Evolutionary conservation across 2,113 vertebrate genomes (phyloP).

Genomic region (Pimephales promelas): DNA sequence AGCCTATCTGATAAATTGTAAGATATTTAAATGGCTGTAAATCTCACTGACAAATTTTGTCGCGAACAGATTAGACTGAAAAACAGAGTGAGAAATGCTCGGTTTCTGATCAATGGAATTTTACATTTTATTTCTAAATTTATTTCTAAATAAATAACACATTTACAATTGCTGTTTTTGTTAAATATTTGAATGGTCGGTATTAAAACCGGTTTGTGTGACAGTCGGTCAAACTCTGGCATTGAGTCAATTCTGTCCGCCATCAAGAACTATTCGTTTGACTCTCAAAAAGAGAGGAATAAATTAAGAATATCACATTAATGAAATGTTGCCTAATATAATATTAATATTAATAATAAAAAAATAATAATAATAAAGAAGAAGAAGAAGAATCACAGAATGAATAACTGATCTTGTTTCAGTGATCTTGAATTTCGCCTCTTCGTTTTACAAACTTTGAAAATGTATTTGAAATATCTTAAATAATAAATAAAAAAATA

Average conservation of each 20-base stretch:
- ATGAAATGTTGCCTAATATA: too few relatives aligned
- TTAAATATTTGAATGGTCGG: neutral
- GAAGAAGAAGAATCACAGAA: neutral
- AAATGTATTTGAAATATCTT: too few relatives aligned
- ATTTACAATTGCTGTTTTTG: neutral
- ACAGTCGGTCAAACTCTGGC: neutral
- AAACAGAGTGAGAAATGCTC: neutral
- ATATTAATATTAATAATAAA: neutral
- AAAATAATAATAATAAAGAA: neutral
- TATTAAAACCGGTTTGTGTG: neutral
- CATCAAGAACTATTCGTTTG: neutral
- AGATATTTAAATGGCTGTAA: neutral
- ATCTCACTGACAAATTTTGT: neutral
- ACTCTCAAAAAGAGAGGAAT: neutral
- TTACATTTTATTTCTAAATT: neutral
- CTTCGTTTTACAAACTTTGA: slow-evolving; percentile 1
- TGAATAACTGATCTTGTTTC: neutral
- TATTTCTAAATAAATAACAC: neutral
- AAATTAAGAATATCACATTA: too few relatives aligned
- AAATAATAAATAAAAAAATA: too few relatives aligned
- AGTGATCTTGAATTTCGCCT: neutral
- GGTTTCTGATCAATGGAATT: neutral
- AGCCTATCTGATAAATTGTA: neutral
- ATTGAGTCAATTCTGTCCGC: neutral
- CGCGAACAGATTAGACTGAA: neutral